Evolutionary conservation across 1,140 invertebrate species (phyloP), one percentile per base, ranked within the genome.

Genomic region (Ctenoplectra terminalis): DNA sequence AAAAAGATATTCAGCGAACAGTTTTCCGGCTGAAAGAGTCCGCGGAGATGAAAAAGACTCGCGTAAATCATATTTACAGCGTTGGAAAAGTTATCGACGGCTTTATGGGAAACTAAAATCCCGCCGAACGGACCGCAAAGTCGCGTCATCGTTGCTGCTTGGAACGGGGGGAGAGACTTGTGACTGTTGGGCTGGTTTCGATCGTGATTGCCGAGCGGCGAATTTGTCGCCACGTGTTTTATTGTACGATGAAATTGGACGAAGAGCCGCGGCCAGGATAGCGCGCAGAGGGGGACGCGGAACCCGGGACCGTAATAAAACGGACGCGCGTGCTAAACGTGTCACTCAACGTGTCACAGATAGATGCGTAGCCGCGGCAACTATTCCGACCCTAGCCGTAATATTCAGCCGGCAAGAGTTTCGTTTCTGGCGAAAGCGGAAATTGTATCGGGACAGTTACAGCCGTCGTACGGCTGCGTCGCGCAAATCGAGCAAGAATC

Each of bases 141-240:
- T 85, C 69, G 73, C 26, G 63, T 69, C 79, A 70, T 72, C 85
- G 48, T 84, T 56, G 56, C 56, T 48, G 64, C 40, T 13, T 23
- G 8, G 66, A 46, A 23, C 58, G 58, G 20, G 40, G 50, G 23
- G 23, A 26, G 85, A 82, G 81, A 34, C 56, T 80, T 29, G 26
- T 58, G 78, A 66, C 71, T 81, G 86, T 13, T 29, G 23, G 40
- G 13, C 60, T 23, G 50, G 46, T 64, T 90, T 90, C 87, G 86
- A 90, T 92, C 89, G 89, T 90, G 92, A 93, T 92, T 91, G 90
- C 88, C 78, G 81, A 85, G 87, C 91, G 89, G 81, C 89, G 87
- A 92, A 93, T 94, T 92, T 92, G 92, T 93, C 92, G 92, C 90
- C 92, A 88, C 90, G 90, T 93, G 91, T 93, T 93, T 94, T 93